phyloP scores from a whole-genome alignment of 2,888 invertebrate species.

The Odontocolon sp. region DNA sequence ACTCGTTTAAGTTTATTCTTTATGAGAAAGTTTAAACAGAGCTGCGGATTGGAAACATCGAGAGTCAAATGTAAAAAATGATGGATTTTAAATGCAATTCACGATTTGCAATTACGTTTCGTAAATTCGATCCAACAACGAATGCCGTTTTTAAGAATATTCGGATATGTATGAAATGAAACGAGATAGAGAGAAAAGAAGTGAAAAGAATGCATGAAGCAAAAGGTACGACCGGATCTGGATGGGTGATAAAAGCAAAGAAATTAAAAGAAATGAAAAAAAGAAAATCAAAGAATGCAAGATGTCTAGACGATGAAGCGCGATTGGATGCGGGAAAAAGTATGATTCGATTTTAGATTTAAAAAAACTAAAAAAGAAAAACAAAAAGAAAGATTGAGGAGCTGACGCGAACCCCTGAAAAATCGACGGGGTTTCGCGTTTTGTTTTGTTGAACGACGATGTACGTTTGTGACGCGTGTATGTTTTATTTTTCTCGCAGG shows the following conservation, averaged over 20 bases:
- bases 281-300: constrained; percentile 45
- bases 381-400: not conserved
- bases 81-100: no score
- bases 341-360: constrained; percentile 21
- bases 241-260: not conserved
- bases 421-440: not conserved
- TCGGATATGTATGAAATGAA: constrained; percentile 1
- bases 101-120: no score
- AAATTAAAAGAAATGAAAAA: constrained; percentile 5
- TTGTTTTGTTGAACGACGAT: constrained; percentile 48
- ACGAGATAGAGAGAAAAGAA: constrained; percentile 11
- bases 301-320: constrained; percentile 50
- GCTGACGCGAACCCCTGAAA: not conserved
- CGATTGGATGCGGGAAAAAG: constrained; percentile 44
- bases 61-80: no score
- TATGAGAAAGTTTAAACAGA: no score
- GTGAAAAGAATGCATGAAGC: constrained; percentile 25
- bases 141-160: constrained; percentile 9
- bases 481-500: constrained; percentile 64
- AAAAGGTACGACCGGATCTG: constrained; percentile 9
- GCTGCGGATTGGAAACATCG: no score
- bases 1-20: no score
- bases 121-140: constrained; percentile 10
- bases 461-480: constrained; percentile 58
- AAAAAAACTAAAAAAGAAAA: constrained; percentile 33